phyloP scores from a whole-genome alignment of 2,797 vertebrate species.

The Poecilia wingei region DNA sequence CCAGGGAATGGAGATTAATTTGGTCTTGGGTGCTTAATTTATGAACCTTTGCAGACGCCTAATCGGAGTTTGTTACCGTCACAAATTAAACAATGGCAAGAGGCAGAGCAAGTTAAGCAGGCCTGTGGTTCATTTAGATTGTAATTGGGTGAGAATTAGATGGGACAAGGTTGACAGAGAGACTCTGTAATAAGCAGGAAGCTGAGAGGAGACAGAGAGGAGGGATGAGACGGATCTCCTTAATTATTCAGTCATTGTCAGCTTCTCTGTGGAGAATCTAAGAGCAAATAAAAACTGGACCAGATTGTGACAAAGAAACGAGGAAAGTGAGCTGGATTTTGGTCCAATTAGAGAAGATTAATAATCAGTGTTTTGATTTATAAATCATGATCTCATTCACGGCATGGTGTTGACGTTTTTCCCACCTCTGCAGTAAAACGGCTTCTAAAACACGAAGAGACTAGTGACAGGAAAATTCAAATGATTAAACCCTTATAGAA shows the following conservation, averaged over 20 bases:
- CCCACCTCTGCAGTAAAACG: not conserved
- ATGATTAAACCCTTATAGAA: not conserved
- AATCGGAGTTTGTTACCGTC: conserved; percentile 76
- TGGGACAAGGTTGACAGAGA: conserved; percentile 71
- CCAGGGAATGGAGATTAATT: conserved; percentile 66
- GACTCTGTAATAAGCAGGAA: conserved; percentile 59
- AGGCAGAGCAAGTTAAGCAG: conserved; percentile 71
- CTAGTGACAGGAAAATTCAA: not conserved
- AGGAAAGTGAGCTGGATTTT: not conserved
- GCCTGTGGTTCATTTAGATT: conserved; percentile 75
- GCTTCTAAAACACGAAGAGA: not conserved
- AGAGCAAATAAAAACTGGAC: not conserved
- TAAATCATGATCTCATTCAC: no score
- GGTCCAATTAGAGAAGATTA: not conserved
- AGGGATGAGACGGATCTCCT: not conserved
- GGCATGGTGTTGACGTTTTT: not conserved
- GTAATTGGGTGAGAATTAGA: conserved; percentile 79
- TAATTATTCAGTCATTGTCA: conserved; percentile 6
- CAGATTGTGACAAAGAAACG: not conserved
- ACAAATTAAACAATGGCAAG: conserved; percentile 77
- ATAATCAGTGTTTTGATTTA: no score
- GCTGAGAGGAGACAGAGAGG: not conserved
- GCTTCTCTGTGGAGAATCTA: not conserved
- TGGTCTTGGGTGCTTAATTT: conserved; percentile 67
- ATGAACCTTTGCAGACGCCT: conserved; percentile 65